Conservation (phyloP, 2,888 invertebrate genomes). For the Polyploca ridens region DNA sequence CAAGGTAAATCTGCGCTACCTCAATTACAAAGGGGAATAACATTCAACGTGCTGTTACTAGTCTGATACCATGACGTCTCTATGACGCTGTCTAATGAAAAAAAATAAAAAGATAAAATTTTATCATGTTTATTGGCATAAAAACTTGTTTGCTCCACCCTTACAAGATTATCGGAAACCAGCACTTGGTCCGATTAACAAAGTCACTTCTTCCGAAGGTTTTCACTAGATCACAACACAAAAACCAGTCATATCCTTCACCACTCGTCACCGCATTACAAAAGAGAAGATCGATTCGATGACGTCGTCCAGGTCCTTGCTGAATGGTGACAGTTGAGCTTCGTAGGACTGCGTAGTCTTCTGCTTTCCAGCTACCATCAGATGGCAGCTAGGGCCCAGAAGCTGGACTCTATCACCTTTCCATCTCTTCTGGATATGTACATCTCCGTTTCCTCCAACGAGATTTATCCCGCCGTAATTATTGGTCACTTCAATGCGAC, state of each 20-base stretch:
- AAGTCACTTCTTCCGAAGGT: slow-evolving; percentile 9
- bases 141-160: slow-evolving; percentile 1
- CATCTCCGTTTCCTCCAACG: slow-evolving; percentile 69
- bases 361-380: slow-evolving; percentile 71
- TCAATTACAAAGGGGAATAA: slow-evolving; percentile 35
- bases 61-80: slow-evolving; percentile 12
- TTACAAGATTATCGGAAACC: neutral
- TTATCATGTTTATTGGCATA: slow-evolving; percentile 6
- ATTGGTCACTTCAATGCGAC: slow-evolving; percentile 67
- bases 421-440: slow-evolving; percentile 64
- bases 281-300: slow-evolving; percentile 78
- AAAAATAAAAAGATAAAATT: slow-evolving; percentile 2
- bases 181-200: neutral
- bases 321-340: slow-evolving; percentile 76
- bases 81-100: slow-evolving; percentile 13
- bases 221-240: slow-evolving; percentile 34
- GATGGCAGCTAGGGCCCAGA: slow-evolving; percentile 63
- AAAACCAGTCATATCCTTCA: slow-evolving; percentile 38
- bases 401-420: slow-evolving; percentile 69
- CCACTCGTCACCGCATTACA: slow-evolving; percentile 71
- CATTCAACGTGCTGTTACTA: slow-evolving; percentile 24
- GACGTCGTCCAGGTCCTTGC: slow-evolving; percentile 77
- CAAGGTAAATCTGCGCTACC: neutral
- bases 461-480: slow-evolving; percentile 70
- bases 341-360: slow-evolving; percentile 63